Base-by-base conservation (phyloP, 2,888 invertebrate genomes). In the Isoperla grammatica region DNA sequence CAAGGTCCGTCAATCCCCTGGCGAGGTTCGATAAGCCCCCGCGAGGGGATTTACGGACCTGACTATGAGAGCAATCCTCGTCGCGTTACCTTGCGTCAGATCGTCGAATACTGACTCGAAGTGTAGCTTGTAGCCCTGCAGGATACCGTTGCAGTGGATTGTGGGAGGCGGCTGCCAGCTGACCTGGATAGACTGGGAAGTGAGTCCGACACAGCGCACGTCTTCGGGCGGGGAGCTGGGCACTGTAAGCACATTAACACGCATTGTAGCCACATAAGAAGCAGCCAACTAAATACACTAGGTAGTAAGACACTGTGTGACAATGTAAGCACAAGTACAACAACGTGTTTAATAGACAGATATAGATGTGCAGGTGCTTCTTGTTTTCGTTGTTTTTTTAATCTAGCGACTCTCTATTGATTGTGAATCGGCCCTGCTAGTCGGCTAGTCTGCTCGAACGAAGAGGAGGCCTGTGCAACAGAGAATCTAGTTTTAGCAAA, bases 101-200 rank as follows among this genome's bases (percentile, higher is more conserved):
- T 85, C 82, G 61, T 83, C 81, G 58, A 82, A 72, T 49, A 84
- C 81, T 29, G 81, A 84, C 72, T 83, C 87, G 70, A 84, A 87
- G 60, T 82, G 80, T 6, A 87, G 73, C 71, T 86, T 86, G 70
- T 87, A 87, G 2, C 90, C 90, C 71, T 87, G 86, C 61, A 90
- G 77, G 53, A 88, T 79, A 2, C 90, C 90, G 68, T 90, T 88
- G 60, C 85, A 83, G 61, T 87, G 83, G 65, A 82, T 81, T 37
- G 81, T 80, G 40, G 88, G 84, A 0, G 89, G 87, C 12, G 88
- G 87, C 65, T 88, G 86, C 90, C 90, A 90, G 54, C 86, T 84
- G 17, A 90, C 83, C 76, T 88, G 86, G 58, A 90, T 75, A 6
- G 87, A 87, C 69, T 87, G 86, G 0, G 90, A 87, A 22, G 86